Evolutionary conservation across 2,113 vertebrate genomes (phyloP).

Genomic region (Passer domesticus): DNA sequence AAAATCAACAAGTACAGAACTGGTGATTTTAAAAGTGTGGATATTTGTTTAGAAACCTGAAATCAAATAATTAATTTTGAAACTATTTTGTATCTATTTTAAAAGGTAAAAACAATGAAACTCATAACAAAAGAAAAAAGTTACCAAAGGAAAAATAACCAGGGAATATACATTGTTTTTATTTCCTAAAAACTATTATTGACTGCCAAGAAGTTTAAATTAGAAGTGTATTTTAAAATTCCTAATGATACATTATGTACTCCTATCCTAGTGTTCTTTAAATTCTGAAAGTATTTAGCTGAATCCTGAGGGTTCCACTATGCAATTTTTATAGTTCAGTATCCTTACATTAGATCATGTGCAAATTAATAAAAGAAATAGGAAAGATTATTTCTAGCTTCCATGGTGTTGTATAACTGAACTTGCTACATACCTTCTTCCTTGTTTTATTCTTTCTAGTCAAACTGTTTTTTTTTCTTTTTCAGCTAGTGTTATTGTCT

Average conservation of each 20-base stretch:
- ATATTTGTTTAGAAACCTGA: not conserved
- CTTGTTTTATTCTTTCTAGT: not conserved
- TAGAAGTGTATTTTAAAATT: not conserved
- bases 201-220: not conserved
- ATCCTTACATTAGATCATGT: not conserved
- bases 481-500: not conserved
- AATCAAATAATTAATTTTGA: not conserved
- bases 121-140: not conserved
- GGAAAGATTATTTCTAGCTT: not conserved
- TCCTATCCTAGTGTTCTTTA: not conserved
- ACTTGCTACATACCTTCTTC: not conserved
- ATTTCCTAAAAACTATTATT: not conserved
- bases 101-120: not conserved
- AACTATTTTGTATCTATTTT: not conserved
- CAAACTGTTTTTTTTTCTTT: not conserved
- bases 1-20: not conserved
- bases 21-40: not conserved
- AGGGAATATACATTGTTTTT: accelerated
- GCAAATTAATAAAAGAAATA: not conserved
- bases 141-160: not conserved
- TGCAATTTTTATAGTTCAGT: not conserved
- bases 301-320: not conserved
- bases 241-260: not conserved
- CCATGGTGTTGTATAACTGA: not conserved
- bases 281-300: not conserved